phyloP scores from a whole-genome alignment of 2,888 invertebrate genomes.

The Coenonympha arcania region DNA sequence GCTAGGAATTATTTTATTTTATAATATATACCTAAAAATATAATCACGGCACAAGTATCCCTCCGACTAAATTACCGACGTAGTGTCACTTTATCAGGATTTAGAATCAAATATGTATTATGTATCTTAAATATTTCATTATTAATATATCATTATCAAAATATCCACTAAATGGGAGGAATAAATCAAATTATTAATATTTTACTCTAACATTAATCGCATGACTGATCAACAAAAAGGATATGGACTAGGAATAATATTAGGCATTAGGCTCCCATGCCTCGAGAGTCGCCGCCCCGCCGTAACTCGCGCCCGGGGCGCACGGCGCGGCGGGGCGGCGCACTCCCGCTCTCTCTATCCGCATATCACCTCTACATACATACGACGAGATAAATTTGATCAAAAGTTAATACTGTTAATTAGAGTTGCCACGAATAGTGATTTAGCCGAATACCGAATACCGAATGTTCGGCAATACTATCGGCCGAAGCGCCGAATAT shows the following conservation, averaged over 20 bases:
- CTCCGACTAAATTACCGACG: slow-evolving; percentile 75
- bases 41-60: slow-evolving; percentile 76
- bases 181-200: slow-evolving; percentile 75
- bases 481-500: too few species aligned
- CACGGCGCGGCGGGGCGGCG: slow-evolving; percentile 8
- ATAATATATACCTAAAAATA: slow-evolving; percentile 76
- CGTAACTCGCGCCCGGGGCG: slow-evolving; percentile 12
- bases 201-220: slow-evolving; percentile 73
- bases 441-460: too few species aligned
- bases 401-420: slow-evolving; percentile 69
- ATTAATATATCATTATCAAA: slow-evolving; percentile 76
- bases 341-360: slow-evolving; percentile 56
- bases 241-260: slow-evolving; percentile 75
- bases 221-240: slow-evolving; percentile 75
- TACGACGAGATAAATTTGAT: slow-evolving; percentile 62
- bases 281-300: slow-evolving; percentile 33
- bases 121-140: slow-evolving; percentile 75
- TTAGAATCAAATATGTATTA: slow-evolving; percentile 76
- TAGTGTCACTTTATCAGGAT: slow-evolving; percentile 75
- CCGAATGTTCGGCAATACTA: too few species aligned
- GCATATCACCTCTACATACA: slow-evolving; percentile 69
- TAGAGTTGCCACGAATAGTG: too few species aligned
- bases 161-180: slow-evolving; percentile 76
- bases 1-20: slow-evolving; percentile 74
- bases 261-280: slow-evolving; percentile 69